phyloP scores from a whole-genome alignment of 1,140 invertebrate genomes.

The Zaprionus kolodkinae region DNA sequence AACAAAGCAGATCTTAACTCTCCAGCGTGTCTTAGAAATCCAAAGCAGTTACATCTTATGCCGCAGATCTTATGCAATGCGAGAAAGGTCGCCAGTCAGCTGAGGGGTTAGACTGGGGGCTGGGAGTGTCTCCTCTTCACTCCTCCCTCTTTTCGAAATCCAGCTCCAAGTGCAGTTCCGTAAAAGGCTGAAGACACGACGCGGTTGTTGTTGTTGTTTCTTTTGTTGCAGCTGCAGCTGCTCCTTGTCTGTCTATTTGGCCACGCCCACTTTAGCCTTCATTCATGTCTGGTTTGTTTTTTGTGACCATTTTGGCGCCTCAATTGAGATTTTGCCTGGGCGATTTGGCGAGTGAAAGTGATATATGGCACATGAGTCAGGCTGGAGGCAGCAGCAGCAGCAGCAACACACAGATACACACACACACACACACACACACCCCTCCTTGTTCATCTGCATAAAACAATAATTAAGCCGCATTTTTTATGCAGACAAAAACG shows the following conservation, averaged over 20 bases:
- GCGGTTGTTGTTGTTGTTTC: slow-evolving; percentile 29
- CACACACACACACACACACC: slow-evolving; percentile 41
- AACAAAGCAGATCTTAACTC: not conserved
- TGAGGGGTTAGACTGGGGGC: not conserved
- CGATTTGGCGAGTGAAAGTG: slow-evolving; percentile 74
- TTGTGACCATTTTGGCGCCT: slow-evolving; percentile 36
- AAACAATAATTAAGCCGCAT: slow-evolving; percentile 76
- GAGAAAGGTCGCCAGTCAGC: slow-evolving; percentile 2
- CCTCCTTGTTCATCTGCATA: slow-evolving; percentile 77
- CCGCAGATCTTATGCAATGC: not conserved
- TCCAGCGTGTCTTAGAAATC: not conserved
- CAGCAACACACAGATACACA: slow-evolving; percentile 27
- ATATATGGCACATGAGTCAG: slow-evolving; percentile 79
- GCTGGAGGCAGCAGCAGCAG: slow-evolving; percentile 11
- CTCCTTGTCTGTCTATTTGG: slow-evolving; percentile 44
- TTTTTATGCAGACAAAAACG: slow-evolving; percentile 69
- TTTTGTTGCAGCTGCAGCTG: slow-evolving; percentile 23
- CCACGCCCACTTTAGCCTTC: slow-evolving; percentile 56
- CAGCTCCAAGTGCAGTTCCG: slow-evolving; percentile 7
- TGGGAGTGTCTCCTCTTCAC: not conserved
- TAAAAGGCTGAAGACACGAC: slow-evolving; percentile 15
- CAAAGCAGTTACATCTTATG: not conserved
- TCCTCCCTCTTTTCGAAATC: not conserved
- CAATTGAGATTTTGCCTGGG: slow-evolving; percentile 69
- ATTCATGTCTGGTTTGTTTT: slow-evolving; percentile 37